Evolutionary conservation across 2,888 invertebrate species (phyloP), one percentile per base, ranked within the genome.

Genomic region (Drosophila pegasa): DNA sequence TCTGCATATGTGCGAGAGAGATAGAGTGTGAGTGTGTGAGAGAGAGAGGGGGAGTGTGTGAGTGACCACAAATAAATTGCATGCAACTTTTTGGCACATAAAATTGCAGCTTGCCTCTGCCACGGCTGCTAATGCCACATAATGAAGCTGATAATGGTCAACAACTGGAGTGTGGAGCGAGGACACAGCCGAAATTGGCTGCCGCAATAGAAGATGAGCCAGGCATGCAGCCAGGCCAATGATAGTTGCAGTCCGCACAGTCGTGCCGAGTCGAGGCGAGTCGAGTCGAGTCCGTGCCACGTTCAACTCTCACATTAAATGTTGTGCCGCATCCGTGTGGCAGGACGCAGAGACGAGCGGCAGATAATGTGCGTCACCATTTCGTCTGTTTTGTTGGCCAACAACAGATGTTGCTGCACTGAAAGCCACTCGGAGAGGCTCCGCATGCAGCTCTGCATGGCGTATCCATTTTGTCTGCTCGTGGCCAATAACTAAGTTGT

Each of bases 101-200:
- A 75, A 80, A 75, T 47, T 78, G 71, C 67, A 75, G 64, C 55
- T 66, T 59, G 61, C 47, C 48, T 27, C 43, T 35, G 71, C 54
- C 56, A 14, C 47, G 68, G 76, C 76, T 75, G 73, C 78, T 85
- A 85, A 85, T 85, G 78, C 87, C 87, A 79, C 85, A 87, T 85
- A 87, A 87, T 86, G 87, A 86, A 77, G 80, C 87, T 82, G 87
- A 85, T 86, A 87, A 87, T 87, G 80, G 85, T 63, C 80, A 80
- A 62, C 63, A 65, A 50, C 55, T 43, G 37, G 31, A 43, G 56
- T 20, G 37, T 38, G 20, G 58, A 51, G 14, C 37, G 58, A 35
- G 38, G 20, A 58, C 20, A 43, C 51, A 18, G 27, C 50, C 50
- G 37, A 66, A 57, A 74, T 68, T 54, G 64, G 71, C 45, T 61